Conservation (phyloP, 2,113 vertebrate species). For the Sander lucioperca region DNA sequence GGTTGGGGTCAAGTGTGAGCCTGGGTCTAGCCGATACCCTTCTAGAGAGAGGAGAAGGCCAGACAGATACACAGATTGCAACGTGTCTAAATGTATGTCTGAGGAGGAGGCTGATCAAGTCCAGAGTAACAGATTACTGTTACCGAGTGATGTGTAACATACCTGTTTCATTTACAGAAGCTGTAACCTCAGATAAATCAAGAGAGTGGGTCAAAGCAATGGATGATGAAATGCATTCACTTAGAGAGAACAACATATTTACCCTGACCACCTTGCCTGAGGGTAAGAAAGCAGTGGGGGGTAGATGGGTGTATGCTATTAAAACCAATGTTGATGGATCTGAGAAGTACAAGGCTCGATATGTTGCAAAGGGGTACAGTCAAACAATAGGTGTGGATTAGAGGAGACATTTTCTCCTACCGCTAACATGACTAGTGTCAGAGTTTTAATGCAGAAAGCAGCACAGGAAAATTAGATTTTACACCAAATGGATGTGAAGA, state of each 20-base stretch:
- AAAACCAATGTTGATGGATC: background rate
- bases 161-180: background rate
- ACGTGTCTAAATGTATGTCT: background rate
- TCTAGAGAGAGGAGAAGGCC: no score
- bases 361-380: background rate
- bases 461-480: background rate
- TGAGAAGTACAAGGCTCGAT: background rate
- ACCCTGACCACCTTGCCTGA: background rate
- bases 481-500: background rate
- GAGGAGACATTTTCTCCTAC: slow-evolving; percentile 1
- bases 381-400: background rate
- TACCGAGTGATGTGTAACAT: background rate
- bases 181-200: background rate
- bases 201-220: background rate
- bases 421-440: background rate
- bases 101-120: background rate
- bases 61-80: no score
- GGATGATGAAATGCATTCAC: background rate
- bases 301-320: background rate
- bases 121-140: background rate
- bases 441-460: slow-evolving; percentile 7
- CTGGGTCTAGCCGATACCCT: background rate
- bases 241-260: slow-evolving; percentile 7
- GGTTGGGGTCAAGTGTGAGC: background rate
- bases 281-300: slow-evolving; percentile 10